Evolutionary conservation across 2,888 invertebrate species (phyloP).

Genomic region (Philhelius pedissequus): DNA sequence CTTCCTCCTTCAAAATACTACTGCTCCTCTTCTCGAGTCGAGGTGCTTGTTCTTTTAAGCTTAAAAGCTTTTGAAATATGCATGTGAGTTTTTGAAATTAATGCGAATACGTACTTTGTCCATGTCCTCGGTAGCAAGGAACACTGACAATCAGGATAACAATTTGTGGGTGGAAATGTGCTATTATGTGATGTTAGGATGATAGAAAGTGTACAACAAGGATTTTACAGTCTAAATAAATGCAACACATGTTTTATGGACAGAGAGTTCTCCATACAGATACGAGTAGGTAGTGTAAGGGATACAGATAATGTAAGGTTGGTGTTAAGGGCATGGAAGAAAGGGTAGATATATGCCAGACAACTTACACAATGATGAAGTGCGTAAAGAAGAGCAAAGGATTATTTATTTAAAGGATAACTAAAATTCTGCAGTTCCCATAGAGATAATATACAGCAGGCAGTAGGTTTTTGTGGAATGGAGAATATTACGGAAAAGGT

Average conservation of each 20-base stretch:
- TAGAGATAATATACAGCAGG: background rate
- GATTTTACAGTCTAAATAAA: slow-evolving; percentile 33
- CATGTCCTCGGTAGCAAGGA: background rate
- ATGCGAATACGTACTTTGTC: slow-evolving; percentile 37
- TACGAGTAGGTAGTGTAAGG: background rate
- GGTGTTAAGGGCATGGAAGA: background rate
- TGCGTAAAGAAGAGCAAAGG: slow-evolving; percentile 34
- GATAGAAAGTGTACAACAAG: slow-evolving; percentile 23
- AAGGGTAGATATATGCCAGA: background rate
- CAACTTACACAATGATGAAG: slow-evolving; percentile 15
- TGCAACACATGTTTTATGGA: slow-evolving; percentile 52
- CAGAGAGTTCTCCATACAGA: background rate
- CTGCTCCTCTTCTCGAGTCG: background rate
- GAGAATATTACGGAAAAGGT: background rate
- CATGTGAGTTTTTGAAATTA: slow-evolving; percentile 52
- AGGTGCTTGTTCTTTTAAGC: slow-evolving; percentile 1
- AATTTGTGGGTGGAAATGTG: background rate
- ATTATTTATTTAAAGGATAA: slow-evolving; percentile 52
- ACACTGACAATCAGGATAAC: slow-evolving; percentile 4
- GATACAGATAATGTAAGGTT: background rate
- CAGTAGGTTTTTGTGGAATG: background rate
- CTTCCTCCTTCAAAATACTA: background rate
- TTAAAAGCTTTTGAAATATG: slow-evolving; percentile 45
- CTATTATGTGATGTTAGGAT: background rate
- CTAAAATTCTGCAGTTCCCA: background rate